Base-by-base conservation (phyloP, 2,797 vertebrate species). In the Micromesistius poutassou region DNA sequence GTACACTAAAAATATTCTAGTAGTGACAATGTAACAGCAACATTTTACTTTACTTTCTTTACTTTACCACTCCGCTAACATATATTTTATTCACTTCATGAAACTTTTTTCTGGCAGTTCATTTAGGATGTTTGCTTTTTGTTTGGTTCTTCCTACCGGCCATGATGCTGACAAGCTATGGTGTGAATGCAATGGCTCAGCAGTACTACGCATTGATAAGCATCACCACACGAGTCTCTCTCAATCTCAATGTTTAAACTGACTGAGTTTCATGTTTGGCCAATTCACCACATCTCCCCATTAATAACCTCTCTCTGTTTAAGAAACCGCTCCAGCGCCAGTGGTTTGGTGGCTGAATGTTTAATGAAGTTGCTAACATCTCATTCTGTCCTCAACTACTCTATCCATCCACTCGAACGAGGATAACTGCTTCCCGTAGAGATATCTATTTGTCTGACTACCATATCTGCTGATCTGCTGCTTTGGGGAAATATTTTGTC, bases 401-500 rank as follows among this genome's bases (percentile, higher is more conserved):
- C 30, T 0, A 25, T 62, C n/a, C 6, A 2, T 62, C 55, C 8
- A 62, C 55, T n/a, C 5, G 8, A 62, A 25, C 8, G n/a, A 55
- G 19, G 50, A n/a, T 0, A 62, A 62, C 55, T 62, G 6, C 55
- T 62, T 62, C 55, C 8, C 1, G 1, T n/a, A n/a, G 22, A 62
- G 5, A 62, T 62, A 25, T 62, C 22, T 62, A 62, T 62, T 7
- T 50, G 46, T 19, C 46, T 50, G 14, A 22, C 14, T 19, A 50
- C 46, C 4, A 50, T 19, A 19, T 50, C 46, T 50, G 46, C 46
- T 19, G 46, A 5, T 12, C n/a, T 28, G 9, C 8, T 30, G 25
- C 74, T 38, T 80, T 36, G 50, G 62, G 73, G 55, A 55, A 81
- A 82, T n/a, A n/a, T 30, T 80, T 80, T 72, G 71, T 25, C 30